Base-by-base conservation (phyloP, 92 coral and sea anemone species). In the Nematostella vectensis region DNA sequence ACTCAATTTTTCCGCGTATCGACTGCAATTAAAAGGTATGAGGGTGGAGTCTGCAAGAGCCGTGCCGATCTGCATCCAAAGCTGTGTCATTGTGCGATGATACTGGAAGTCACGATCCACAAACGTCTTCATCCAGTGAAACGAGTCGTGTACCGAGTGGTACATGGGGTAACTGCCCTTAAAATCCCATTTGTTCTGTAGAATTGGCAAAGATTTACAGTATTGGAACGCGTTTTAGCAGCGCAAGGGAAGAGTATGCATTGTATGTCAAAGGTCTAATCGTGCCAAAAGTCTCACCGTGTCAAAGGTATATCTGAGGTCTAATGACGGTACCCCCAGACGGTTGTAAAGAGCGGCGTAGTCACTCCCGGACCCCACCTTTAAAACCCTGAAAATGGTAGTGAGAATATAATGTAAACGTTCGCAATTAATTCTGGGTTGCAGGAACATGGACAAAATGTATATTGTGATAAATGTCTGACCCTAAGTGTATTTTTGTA, bases 41-140 rank as follows among this genome's bases (percentile, higher is more conserved):
- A 83, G 20, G 47, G 62, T 51, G 51, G 71, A 58, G 27, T 78
- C 83, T 27, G 82, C 78, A 52, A 83, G 69, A 0, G 52, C 24
- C 24, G 68, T 28, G 28, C 65, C 63, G 20, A 83, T 29, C 56
- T 68, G 76, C 0, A 74, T 50, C 94, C 94, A 83, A 11, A 83
- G 54, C 49, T 83, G 94, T 4, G 86, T 51, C 0, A 83, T 45
- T 1, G 87, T 68, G 21, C 81, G 81, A 47, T 83, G 94, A 38
- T 69, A 78, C 12, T 53, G 59, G 43, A 83, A 83, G 3, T 77
- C 73, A 23, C 79, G 94, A 61, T 83, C 94, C 29, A 83, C 94
- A 53, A 83, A 83, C n/a, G 57, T 79, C 59, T 82, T 61, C 77
- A 79, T 45, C 83, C 83, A 83, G 47, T 83, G 60, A 66, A 83